phyloP scores from a whole-genome alignment of 2,113 vertebrate species.

The Tringa solitaria region DNA sequence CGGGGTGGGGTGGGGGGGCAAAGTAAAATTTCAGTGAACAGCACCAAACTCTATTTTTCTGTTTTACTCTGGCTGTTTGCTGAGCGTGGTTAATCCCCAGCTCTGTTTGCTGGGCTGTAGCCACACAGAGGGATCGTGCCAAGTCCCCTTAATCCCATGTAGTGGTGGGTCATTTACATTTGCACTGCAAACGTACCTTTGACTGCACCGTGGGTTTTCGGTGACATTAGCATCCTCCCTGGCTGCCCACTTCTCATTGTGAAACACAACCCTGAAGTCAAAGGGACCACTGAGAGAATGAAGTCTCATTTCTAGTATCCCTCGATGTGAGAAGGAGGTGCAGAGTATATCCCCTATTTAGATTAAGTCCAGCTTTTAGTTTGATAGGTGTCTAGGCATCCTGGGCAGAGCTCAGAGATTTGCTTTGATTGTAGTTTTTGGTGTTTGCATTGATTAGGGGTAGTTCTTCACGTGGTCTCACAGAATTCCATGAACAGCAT shows the following conservation, averaged over 20 bases:
- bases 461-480: not conserved
- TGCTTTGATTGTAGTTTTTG: not conserved
- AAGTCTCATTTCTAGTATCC: not conserved
- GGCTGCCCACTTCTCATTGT: not conserved
- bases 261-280: not conserved
- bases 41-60: not conserved
- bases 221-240: not conserved
- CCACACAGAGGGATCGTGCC: not conserved
- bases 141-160: not conserved
- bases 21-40: not conserved
- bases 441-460: not conserved
- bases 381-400: not conserved
- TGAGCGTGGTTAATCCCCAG: not conserved
- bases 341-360: not conserved
- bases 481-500: not conserved
- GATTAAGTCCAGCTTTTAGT: not conserved
- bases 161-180: not conserved
- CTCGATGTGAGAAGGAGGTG: accelerated
- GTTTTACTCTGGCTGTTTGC: not conserved
- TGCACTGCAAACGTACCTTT: not conserved
- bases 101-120: not conserved
- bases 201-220: accelerated
- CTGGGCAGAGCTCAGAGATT: not conserved
- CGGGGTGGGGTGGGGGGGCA: too few species aligned
- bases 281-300: not conserved